Conservation (phyloP, 2,797 vertebrate genomes). For the Schizothorax lantsangensis region DNA sequence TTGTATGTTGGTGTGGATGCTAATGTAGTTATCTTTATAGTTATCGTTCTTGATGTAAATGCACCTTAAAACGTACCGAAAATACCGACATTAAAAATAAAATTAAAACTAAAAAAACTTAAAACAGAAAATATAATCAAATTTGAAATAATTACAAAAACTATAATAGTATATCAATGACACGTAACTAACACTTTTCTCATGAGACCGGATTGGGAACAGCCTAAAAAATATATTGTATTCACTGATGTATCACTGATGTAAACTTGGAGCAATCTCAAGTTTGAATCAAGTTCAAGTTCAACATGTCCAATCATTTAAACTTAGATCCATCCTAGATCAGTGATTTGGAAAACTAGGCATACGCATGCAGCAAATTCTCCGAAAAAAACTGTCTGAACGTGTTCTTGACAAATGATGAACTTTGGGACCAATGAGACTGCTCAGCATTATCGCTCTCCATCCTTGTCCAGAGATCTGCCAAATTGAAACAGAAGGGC, state of each 20-base stretch:
- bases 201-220: neutral
- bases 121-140: neutral
- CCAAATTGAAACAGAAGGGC: conserved; percentile 37
- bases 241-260: neutral
- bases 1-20: neutral
- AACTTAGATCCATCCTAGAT: neutral
- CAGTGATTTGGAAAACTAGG: neutral
- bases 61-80: too few species aligned
- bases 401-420: neutral
- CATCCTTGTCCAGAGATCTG: conserved; percentile 28
- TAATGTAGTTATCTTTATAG: neutral
- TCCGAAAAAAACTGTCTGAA: neutral
- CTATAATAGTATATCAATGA: neutral
- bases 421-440: conserved; percentile 1
- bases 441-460: conserved; percentile 11
- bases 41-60: neutral
- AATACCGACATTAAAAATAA: neutral
- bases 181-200: neutral
- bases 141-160: neutral
- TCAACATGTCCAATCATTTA: neutral
- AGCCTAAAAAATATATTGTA: too few species aligned
- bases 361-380: neutral
- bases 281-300: neutral
- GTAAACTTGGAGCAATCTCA: neutral
- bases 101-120: neutral